Conservation (phyloP, 2,797 vertebrate species). For the Molossus molossus region DNA sequence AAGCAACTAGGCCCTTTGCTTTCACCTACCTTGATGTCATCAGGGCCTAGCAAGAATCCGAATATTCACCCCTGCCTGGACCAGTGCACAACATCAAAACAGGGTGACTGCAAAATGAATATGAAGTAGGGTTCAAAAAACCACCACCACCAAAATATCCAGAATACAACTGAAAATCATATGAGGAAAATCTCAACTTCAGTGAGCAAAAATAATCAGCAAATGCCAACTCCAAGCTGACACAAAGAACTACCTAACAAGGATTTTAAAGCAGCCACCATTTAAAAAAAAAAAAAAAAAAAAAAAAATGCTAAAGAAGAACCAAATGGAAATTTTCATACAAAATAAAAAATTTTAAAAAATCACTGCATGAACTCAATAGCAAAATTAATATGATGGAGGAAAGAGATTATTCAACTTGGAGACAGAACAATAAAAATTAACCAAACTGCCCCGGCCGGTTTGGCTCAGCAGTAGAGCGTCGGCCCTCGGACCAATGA, state of each 20-base stretch:
- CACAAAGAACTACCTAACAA: neutral
- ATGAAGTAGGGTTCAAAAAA: neutral
- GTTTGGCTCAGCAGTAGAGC: too few species aligned
- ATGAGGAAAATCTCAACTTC: neutral
- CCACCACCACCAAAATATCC: neutral
- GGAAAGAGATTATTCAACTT: neutral
- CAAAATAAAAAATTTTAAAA: neutral
- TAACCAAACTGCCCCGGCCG: neutral
- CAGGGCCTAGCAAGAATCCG: neutral
- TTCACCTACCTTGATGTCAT: neutral
- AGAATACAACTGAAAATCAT: constrained; percentile 11
- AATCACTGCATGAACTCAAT: neutral
- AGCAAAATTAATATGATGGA: neutral
- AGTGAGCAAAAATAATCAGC: neutral
- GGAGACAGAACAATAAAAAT: neutral
- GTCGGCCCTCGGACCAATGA: too few species aligned
- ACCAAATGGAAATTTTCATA: neutral
- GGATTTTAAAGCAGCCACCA: constrained; percentile 3
- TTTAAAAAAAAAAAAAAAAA: neutral
- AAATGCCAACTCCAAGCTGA: neutral
- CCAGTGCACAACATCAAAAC: neutral
- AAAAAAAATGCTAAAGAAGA: neutral
- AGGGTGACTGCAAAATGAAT: neutral
- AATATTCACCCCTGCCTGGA: neutral
- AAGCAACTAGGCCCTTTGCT: neutral